Evolutionary conservation across 2,113 vertebrate genomes (phyloP).

Genomic region (Xenotilapia flavipinnis): DNA sequence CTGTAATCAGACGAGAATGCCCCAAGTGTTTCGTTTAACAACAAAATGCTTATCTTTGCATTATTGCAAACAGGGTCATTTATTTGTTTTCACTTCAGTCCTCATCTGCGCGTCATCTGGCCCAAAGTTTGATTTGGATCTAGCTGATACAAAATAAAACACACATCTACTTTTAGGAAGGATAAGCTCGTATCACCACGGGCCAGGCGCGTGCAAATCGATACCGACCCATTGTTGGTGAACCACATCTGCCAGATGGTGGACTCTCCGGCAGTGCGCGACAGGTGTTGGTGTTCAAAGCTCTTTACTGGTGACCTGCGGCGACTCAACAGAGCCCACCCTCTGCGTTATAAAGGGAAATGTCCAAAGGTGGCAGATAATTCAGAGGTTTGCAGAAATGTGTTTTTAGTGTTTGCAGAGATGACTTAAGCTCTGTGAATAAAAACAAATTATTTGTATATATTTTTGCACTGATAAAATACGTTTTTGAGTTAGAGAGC

Average conservation of each 20-base stretch:
- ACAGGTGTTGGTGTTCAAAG: slow-evolving; percentile 64
- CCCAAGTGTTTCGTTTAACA: not conserved
- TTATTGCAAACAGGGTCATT: not conserved
- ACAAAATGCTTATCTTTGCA: not conserved
- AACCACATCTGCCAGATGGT: slow-evolving; percentile 60
- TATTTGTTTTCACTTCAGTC: not conserved
- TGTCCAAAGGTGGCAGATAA: not conserved
- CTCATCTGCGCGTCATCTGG: not conserved
- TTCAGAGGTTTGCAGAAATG: not conserved
- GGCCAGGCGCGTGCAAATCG: slow-evolving; percentile 59
- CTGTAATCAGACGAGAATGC: slow-evolving; percentile 8
- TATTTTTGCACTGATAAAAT: not conserved
- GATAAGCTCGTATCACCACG: slow-evolving; percentile 24
- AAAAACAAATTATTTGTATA: not conserved
- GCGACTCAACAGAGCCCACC: not conserved
- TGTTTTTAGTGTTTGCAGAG: not conserved
- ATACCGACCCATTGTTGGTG: slow-evolving; percentile 46
- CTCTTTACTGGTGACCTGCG: slow-evolving; percentile 13
- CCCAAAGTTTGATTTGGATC: not conserved
- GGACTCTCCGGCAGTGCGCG: slow-evolving; percentile 21
- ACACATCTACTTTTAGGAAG: not conserved
- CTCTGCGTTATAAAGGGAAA: not conserved
- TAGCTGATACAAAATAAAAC: not conserved
- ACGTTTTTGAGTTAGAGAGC: not conserved
- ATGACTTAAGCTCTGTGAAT: not conserved